Evolutionary conservation across 2,888 invertebrate genomes (phyloP).

Genomic region (Stenolophus ochropezus): DNA sequence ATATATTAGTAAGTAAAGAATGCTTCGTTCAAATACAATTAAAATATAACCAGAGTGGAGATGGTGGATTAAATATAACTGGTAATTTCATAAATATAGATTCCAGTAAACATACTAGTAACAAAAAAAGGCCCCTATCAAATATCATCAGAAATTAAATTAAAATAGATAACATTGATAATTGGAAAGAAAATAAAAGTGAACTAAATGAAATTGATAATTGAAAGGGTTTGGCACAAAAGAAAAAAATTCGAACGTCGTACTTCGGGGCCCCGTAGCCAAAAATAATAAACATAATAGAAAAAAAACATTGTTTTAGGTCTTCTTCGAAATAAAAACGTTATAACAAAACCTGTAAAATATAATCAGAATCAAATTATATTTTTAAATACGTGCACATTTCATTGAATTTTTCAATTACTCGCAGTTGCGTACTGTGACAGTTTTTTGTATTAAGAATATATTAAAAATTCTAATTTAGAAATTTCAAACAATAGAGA

Average conservation of each 20-base stretch:
- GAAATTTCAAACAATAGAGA: too few relatives aligned
- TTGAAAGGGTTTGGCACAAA: constrained; percentile 1
- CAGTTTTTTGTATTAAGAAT: too few relatives aligned
- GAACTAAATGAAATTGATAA: background rate
- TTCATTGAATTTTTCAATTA: background rate
- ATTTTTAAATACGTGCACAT: background rate
- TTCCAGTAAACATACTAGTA: too few relatives aligned
- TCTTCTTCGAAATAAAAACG: background rate
- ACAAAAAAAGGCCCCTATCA: too few relatives aligned
- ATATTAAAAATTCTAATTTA: too few relatives aligned
- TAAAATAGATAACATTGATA: background rate
- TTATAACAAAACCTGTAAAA: background rate
- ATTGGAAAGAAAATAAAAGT: background rate
- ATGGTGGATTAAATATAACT: too few relatives aligned
- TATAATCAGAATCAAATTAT: background rate
- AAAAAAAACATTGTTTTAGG: background rate
- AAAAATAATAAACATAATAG: constrained; percentile 1
- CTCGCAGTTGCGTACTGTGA: too few relatives aligned
- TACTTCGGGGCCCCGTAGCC: constrained; percentile 11
- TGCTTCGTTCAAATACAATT: too few relatives aligned
- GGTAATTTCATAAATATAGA: too few relatives aligned
- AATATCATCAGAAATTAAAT: too few relatives aligned
- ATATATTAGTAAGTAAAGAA: too few relatives aligned
- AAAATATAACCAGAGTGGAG: too few relatives aligned
- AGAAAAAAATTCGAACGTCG: background rate